Evolutionary conservation across 2,888 invertebrate species (phyloP).

Genomic region (Mermis nigrescens): DNA sequence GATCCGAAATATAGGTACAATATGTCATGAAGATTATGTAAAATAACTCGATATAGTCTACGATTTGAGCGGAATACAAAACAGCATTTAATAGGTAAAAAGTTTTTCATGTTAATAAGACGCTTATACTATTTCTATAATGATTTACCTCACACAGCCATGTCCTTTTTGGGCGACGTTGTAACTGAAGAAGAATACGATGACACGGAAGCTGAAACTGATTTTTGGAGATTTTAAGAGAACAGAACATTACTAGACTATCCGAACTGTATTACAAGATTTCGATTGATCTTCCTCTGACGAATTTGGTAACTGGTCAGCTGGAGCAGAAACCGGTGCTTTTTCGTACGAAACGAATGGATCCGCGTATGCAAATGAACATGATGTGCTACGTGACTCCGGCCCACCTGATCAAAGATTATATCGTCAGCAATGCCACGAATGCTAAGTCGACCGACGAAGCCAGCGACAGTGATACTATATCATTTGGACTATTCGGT

Average conservation of each 20-base stretch:
- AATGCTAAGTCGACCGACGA: too few relatives aligned
- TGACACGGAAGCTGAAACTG: background rate
- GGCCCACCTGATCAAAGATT: background rate
- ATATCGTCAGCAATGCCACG: too few relatives aligned
- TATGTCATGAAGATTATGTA: too few relatives aligned
- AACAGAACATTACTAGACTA: background rate
- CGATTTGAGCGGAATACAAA: too few relatives aligned
- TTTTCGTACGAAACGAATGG: background rate
- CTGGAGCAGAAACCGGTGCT: background rate
- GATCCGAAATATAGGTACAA: too few relatives aligned
- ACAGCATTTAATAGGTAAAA: too few relatives aligned
- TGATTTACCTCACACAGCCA: too few relatives aligned
- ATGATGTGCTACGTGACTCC: background rate
- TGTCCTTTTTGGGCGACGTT: background rate
- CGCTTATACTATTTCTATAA: too few relatives aligned
- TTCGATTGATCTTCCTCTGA: background rate
- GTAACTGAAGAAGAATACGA: background rate
- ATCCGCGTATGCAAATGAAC: background rate
- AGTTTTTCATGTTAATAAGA: too few relatives aligned
- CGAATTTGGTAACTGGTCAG: background rate
- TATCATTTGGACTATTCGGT: too few relatives aligned
- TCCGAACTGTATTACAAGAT: background rate
- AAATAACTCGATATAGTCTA: too few relatives aligned
- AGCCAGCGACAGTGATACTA: too few relatives aligned
- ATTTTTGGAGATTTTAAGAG: background rate